phyloP scores from a whole-genome alignment of 2,113 vertebrate genomes.

The Poecile atricapillus region DNA sequence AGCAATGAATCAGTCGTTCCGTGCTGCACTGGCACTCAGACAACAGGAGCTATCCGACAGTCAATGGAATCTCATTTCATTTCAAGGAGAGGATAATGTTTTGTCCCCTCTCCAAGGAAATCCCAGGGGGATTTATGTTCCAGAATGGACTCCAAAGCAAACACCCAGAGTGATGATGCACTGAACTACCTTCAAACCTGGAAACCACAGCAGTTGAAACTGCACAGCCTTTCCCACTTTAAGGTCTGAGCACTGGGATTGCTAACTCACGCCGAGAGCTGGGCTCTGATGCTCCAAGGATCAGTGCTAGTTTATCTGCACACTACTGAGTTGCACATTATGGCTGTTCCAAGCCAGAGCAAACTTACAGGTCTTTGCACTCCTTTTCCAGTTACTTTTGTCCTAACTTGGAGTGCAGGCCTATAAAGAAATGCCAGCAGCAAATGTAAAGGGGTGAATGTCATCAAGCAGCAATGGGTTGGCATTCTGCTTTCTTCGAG shows the following conservation, averaged over 20 bases:
- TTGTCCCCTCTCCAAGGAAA: neutral
- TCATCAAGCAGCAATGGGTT: neutral
- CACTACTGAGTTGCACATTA: neutral
- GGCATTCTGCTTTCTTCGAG: neutral
- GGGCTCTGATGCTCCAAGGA: neutral
- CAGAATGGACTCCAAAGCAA: neutral
- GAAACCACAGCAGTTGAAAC: neutral
- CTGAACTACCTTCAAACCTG: neutral
- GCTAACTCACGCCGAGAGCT: neutral
- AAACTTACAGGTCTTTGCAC: neutral
- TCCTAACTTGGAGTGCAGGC: neutral
- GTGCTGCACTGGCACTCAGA: neutral
- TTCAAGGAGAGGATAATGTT: neutral
- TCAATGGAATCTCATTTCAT: neutral
- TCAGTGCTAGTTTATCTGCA: neutral
- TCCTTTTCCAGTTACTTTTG: neutral
- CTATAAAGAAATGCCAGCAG: neutral
- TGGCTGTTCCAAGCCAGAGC: neutral
- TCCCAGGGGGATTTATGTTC: neutral
- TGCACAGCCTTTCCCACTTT: neutral
- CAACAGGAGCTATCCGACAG: neutral
- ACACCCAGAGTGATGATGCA: neutral
- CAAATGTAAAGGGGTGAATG: neutral
- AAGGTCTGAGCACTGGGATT: neutral
- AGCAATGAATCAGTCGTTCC: neutral